These are phyloP conservation scores for Eudyptes chrysolophus DNA, from an alignment of 2,113 vertebrate species.

Conservation along the genomic window DNA sequence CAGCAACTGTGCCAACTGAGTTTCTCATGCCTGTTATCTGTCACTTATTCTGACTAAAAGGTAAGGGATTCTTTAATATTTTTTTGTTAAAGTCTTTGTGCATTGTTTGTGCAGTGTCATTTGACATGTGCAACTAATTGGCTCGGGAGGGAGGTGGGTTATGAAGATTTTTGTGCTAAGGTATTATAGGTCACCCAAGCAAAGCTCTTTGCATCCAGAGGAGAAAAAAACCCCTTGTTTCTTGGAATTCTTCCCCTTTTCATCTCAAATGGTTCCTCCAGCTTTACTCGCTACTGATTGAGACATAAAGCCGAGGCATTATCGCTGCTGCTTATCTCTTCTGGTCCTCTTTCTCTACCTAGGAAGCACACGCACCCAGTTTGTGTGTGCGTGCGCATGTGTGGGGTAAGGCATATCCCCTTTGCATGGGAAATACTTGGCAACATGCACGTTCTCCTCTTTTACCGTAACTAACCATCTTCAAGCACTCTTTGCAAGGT, in stretches of 20 bases:
- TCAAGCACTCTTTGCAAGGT: conserved; percentile 21
- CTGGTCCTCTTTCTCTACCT: neutral
- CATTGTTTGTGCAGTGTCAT: conserved; percentile 60
- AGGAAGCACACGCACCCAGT: neutral
- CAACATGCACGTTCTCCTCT: conserved; percentile 13
- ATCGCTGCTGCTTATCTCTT: neutral
- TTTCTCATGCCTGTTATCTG: conserved; percentile 66
- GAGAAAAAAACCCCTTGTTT: neutral
- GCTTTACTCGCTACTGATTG: neutral
- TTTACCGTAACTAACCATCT: conserved; percentile 20
- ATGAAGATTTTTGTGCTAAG: conserved; percentile 33
- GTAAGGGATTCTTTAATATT: conserved; percentile 71
- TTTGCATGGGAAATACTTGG: neutral
- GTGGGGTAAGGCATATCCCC: neutral
- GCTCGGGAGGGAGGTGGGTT: conserved; percentile 40
- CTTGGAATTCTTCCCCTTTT: neutral
- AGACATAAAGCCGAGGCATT: neutral
- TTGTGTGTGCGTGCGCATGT: neutral
- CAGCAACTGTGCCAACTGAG: conserved; percentile 63
- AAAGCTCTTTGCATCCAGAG: conserved; percentile 14
- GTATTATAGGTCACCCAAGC: conserved; percentile 27
- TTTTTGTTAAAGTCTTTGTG: conserved; percentile 37
- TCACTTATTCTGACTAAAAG: conserved; percentile 70
- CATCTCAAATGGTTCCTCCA: neutral
- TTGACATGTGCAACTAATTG: conserved; percentile 62